Percentiles rank a stretch among this genome's conserved stretches.
These are phyloP conservation scores for Melipona quadrifasciata DNA, from an alignment of 1,140 invertebrate species.

Conservation along the genomic window DNA sequence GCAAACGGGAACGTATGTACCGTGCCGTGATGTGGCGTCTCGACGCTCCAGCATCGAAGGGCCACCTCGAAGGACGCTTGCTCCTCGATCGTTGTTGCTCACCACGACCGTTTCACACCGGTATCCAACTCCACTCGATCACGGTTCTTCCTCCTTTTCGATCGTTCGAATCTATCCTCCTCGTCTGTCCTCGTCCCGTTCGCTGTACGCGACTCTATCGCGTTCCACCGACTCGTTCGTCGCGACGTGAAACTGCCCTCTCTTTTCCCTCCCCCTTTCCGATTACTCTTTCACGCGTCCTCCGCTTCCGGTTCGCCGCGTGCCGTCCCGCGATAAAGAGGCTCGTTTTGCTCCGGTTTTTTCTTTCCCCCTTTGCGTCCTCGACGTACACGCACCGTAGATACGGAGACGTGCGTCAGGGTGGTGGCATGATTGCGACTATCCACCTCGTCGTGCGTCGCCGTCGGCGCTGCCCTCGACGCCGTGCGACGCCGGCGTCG, in stretches of 20 bases:
- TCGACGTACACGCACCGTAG: constrained; percentile 62
- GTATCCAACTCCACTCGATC: not conserved
- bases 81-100: constrained; percentile 12
- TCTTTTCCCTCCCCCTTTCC: not conserved
- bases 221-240: not conserved
- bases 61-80: constrained; percentile 32
- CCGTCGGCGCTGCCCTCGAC: constrained; percentile 66
- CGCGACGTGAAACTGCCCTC: not conserved
- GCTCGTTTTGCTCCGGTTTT: not conserved
- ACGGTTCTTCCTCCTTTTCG: not conserved
- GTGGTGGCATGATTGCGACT: constrained; percentile 81
- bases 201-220: not conserved
- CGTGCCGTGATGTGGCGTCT: constrained; percentile 58
- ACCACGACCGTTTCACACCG: not conserved
- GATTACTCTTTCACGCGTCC: not conserved
- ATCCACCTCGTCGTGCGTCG: constrained; percentile 56
- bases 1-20: constrained; percentile 51
- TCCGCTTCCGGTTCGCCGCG: not conserved
- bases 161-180: not conserved
- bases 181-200: not conserved
- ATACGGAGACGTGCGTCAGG: constrained; percentile 73
- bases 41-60: constrained; percentile 63
- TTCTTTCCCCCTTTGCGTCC: constrained; percentile 1
- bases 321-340: not conserved
- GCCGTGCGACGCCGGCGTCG: constrained; percentile 65